Conservation (phyloP, 2,797 vertebrate genomes). For the Galaxias olidus region DNA sequence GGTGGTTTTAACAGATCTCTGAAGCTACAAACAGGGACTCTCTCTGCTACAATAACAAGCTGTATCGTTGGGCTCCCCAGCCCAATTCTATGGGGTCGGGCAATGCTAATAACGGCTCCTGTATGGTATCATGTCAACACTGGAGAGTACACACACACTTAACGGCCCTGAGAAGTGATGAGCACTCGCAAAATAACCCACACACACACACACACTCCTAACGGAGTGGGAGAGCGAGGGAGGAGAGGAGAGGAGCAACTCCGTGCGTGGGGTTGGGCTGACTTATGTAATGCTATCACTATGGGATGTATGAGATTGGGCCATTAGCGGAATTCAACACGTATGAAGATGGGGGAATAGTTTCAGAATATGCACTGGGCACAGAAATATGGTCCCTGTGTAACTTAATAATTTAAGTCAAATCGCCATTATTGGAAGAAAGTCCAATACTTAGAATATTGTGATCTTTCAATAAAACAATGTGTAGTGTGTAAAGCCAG, state of each 20-base stretch:
- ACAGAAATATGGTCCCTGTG: neutral
- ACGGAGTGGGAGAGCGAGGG: conserved; percentile 11
- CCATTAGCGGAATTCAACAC: conserved; percentile 16
- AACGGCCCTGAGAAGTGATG: conserved; percentile 15
- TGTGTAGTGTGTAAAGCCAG: conserved; percentile 1
- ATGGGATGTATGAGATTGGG: conserved; percentile 21
- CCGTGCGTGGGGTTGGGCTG: too few species aligned
- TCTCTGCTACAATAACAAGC: too few species aligned
- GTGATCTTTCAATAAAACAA: neutral
- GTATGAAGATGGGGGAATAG: conserved; percentile 10
- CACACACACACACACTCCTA: conserved; percentile 20
- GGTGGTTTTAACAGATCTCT: too few species aligned
- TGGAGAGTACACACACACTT: conserved; percentile 9
- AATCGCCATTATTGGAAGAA: too few species aligned
- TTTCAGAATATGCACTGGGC: neutral
- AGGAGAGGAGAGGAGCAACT: neutral
- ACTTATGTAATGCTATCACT: conserved; percentile 45
- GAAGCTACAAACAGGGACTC: too few species aligned
- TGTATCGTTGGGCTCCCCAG: too few species aligned
- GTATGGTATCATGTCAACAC: neutral
- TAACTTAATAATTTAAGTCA: too few species aligned
- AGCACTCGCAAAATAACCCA: conserved; percentile 33
- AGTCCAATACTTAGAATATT: neutral
- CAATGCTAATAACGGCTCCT: too few species aligned
- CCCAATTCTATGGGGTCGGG: too few species aligned